These are phyloP conservation scores for Siniperca undulata DNA, from an alignment of 2,797 vertebrate species.

Conservation along the genomic window DNA sequence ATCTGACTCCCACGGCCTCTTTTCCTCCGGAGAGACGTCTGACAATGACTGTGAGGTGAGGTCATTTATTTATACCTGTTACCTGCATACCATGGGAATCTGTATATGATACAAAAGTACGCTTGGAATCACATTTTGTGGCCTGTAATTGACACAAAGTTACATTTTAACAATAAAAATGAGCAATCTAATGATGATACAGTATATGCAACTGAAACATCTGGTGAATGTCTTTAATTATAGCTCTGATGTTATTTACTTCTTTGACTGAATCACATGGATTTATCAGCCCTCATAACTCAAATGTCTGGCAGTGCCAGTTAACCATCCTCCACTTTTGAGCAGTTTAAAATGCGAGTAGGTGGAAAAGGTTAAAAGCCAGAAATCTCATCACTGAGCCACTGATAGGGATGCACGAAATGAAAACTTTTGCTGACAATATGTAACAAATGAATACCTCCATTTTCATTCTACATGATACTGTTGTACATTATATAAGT, in stretches of 20 bases:
- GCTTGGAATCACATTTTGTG: neutral
- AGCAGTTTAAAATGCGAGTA: conserved; percentile 39
- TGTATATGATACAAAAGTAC: neutral
- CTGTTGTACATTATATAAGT: neutral
- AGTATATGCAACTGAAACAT: neutral
- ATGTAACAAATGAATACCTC: neutral
- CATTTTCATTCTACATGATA: neutral
- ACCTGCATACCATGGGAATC: too few species aligned
- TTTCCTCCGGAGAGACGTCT: conserved; percentile 82
- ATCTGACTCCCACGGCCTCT: conserved; percentile 77
- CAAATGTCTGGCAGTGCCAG: conserved; percentile 20
- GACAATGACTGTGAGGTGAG: conserved; percentile 85
- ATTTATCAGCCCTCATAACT: conserved; percentile 10
- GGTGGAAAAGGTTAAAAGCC: conserved; percentile 48
- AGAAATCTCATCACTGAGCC: conserved; percentile 21
- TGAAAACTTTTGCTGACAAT: conserved; percentile 1
- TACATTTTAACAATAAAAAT: neutral
- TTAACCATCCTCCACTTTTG: conserved; percentile 36
- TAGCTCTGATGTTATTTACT: conserved; percentile 13
- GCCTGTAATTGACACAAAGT: neutral
- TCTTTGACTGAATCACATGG: conserved; percentile 28
- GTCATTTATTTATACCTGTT: neutral
- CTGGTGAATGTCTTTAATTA: neutral
- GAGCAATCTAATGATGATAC: neutral
- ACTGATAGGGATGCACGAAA: neutral